These are phyloP conservation scores for Uria aalge DNA, from an alignment of 2,113 vertebrate species.

Conservation along the genomic window DNA sequence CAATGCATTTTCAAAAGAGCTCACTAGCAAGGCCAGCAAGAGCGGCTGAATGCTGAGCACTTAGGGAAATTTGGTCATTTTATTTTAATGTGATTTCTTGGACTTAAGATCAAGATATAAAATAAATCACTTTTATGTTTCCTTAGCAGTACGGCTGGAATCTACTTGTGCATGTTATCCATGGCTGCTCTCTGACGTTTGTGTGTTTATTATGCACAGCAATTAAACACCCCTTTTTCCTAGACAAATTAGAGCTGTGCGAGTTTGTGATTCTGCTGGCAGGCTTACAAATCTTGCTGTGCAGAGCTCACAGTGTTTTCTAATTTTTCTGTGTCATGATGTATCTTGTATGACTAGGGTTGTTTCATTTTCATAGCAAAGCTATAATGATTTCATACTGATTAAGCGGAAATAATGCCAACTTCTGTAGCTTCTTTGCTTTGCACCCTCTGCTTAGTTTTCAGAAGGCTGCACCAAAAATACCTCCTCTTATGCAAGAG, in stretches of 20 bases:
- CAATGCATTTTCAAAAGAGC: neutral
- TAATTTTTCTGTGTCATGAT: slow-evolving; percentile 66
- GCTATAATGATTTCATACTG: slow-evolving; percentile 57
- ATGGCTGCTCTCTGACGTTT: slow-evolving; percentile 4
- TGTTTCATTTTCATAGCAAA: slow-evolving; percentile 66
- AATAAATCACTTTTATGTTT: slow-evolving; percentile 41
- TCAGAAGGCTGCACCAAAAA: neutral
- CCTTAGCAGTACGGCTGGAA: neutral
- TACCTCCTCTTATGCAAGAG: neutral
- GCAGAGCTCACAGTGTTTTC: slow-evolving; percentile 10
- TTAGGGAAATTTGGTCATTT: slow-evolving; percentile 30
- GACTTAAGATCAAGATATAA: slow-evolving; percentile 21
- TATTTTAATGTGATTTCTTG: slow-evolving; percentile 34
- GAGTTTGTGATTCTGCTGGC: slow-evolving; percentile 53
- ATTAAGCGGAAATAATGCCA: slow-evolving; percentile 55
- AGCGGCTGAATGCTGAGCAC: neutral
- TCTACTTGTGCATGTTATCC: neutral
- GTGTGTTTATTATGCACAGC: slow-evolving; percentile 40
- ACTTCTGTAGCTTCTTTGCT: neutral
- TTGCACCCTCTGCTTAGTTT: neutral
- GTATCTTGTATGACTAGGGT: slow-evolving; percentile 49
- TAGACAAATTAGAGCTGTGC: slow-evolving; percentile 46
- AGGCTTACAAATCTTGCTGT: slow-evolving; percentile 52
- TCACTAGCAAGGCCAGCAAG: neutral
- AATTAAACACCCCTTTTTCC: slow-evolving; percentile 53